Evolutionary conservation across 2,888 invertebrate genomes (phyloP), one percentile per base, ranked within the genome.

Genomic region (Nipponacmea schrenckii): DNA sequence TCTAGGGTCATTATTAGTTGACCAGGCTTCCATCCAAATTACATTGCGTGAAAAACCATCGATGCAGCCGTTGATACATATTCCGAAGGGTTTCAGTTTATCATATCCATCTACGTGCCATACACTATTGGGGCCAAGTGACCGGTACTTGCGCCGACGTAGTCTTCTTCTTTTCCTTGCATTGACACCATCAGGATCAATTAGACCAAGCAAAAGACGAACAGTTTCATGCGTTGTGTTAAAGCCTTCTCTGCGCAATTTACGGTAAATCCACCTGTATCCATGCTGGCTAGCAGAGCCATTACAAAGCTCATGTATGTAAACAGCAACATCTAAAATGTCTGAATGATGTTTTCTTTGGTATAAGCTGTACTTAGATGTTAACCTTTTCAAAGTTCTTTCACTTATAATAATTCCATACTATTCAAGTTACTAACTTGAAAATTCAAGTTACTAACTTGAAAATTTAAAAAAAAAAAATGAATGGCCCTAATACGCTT

Each of bases 61-160:
- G 17, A 78, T 75, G 48, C 75, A 78, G 14, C 79, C 79, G 63
- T 74, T 76, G 26, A 80, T 74, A 56, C 76, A 77, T 31, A 80
- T 71, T 8, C 80, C 78, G 68, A 45, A 80, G 20, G 76, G 78
- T 45, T 74, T 75, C 39, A 77, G 67, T 62, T 80, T 80, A 31
- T 79, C 80, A 70, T 78, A 80, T 0, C 69, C 67, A 67, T 80
- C 79, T 5, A 80, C 26, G 67, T 80, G 79, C 78, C 78, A 80
- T 31, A 77, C 27, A 50, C 63, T 74, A 44, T 80, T 78, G 44
- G 79, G 79, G 7, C 78, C 78, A 50, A 68, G 64, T 39, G 48
- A 62, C 15, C 14, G 44, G 69, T 80, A 80, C 24, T 26, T 10
- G 24, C 80, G 56, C 56, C 77, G 45, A 14, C 27, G 56, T 48